Evolutionary conservation across 2,797 vertebrate species (phyloP).

Genomic region (Euphonia xanthogaster): DNA sequence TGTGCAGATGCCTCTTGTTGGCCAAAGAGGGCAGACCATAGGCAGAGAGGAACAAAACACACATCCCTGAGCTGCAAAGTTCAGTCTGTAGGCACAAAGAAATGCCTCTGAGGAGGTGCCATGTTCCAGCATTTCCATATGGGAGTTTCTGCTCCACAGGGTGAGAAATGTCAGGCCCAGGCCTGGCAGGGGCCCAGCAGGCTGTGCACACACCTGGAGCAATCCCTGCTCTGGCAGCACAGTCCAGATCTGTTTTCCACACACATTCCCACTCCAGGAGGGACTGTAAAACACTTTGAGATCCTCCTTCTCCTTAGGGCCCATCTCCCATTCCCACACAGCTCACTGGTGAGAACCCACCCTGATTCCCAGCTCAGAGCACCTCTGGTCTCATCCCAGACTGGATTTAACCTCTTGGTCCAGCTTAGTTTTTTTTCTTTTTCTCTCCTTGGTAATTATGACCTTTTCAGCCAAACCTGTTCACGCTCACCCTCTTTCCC

Average conservation of each 20-base stretch:
- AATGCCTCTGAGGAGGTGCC: neutral
- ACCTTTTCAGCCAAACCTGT: neutral
- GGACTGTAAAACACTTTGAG: no score
- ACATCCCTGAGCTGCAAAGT: neutral
- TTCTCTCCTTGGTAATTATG: neutral
- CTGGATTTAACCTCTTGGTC: neutral
- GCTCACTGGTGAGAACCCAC: neutral
- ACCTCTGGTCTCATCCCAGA: neutral
- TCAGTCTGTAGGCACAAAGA: neutral
- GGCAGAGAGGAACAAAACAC: neutral
- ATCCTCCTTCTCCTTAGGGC: neutral
- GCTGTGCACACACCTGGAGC: neutral
- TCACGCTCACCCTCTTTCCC: neutral
- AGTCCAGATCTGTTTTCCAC: neutral
- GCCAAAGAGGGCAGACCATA: neutral
- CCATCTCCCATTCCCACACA: neutral
- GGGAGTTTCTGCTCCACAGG: neutral
- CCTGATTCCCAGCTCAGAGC: neutral
- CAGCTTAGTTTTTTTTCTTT: neutral
- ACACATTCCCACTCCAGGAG: neutral
- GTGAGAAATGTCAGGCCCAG: rapidly evolving
- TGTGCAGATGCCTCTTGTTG: neutral
- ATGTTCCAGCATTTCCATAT: rapidly evolving
- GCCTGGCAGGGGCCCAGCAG: neutral
- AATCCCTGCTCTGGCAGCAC: neutral